Base-by-base conservation (phyloP, 2,113 vertebrate genomes). In the Cyprinodon tularosa region DNA sequence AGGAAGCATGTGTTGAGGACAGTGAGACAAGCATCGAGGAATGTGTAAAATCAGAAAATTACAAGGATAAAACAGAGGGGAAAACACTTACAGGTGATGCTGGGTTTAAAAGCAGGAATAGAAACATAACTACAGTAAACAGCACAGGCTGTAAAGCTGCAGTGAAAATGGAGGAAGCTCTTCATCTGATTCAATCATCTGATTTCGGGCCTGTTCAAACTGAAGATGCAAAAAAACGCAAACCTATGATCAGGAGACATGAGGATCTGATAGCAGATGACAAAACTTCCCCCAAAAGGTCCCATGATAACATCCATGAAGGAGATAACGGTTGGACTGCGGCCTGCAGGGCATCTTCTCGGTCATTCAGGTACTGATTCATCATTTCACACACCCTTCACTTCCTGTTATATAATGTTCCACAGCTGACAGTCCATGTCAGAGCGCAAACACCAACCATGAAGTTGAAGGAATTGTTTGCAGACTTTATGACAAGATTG, bases 321-420 rank as follows among this genome's bases (percentile, higher is more conserved):
- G 38, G n/a, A 10, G 57, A 48, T 3, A 62, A 15, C 0, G 1
- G 3, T 7, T 10, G 39, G 68, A 68, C 39, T 14, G 4, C 44
- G 48, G 57, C 61, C 59, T 67, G 9, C 22, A 2, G 29, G 4
- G 42, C 47, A 40, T 11, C 76, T 8, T 50, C 66, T 66, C 69
- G 11, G 39, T 47, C 72, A 8, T 17, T 39, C 75, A 83, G 89
- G 87, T 90, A 60, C 10, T 15, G 0, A 72, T 81, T 62, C 44
- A 40, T 59, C 10, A 38, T 38, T 13, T 68, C 39, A 76, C 2
- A 61, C 2, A 59, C 50, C 37, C 17, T 7, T 22, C 14, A 48
- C 3, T 36, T 20, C 12, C 29, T 29, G 29, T 29, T 29, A 29
- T 29, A 29, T 29, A 29, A 29, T 29, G 29, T 29, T 29, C 29